Base-by-base conservation (phyloP, 2,113 vertebrate genomes). In the Lophius piscatorius region DNA sequence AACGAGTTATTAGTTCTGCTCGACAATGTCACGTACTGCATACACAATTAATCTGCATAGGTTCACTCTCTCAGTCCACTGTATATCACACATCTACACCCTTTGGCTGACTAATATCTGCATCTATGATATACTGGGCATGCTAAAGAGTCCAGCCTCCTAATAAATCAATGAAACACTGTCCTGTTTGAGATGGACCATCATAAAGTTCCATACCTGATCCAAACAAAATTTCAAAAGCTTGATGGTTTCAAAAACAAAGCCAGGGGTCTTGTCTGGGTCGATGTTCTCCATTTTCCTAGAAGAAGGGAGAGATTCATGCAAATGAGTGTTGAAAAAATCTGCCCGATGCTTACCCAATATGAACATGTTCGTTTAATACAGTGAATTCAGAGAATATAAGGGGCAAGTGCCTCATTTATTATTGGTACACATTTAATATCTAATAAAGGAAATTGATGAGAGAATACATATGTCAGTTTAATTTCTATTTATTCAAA, bases 221-320 rank as follows among this genome's bases (percentile, higher is more conserved):
- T 62, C 76, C 8, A 91, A 78, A 54, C 92, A 90, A 42, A 88
- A 88, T 3, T 83, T 88, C 73, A 98, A 80, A 52, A 98, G 85
- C 4, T 86, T 85, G 81, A 98, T 90, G 54, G 94, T 93, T 58
- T 93, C 94, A 0, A 86, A 91, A 41, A 92, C 82, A 80, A 96
- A 94, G 17, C 91, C 82, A 1, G 91, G 93, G 20, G 88, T 93
- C 73, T 90, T 87, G 34, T 94, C 94, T 0, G 87, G 81, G 63
- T 94, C 92, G 9, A 95, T 89, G 28, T 96, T 97, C 76, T 96
- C 94, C 57, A 92, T 89, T 75, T 96, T 97, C 81, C 96, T 98
- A 74, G 9, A 80, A 60, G 21, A 2, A 51, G 8, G 74, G 11
- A 59, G 23, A 77, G 55, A 60, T 2, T 4, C 2, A 38, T 39